Evolutionary conservation across 30 jellyfish, hydroid and myxozoan species (phyloP).

Genomic region (Phacellophora camtschatica): DNA sequence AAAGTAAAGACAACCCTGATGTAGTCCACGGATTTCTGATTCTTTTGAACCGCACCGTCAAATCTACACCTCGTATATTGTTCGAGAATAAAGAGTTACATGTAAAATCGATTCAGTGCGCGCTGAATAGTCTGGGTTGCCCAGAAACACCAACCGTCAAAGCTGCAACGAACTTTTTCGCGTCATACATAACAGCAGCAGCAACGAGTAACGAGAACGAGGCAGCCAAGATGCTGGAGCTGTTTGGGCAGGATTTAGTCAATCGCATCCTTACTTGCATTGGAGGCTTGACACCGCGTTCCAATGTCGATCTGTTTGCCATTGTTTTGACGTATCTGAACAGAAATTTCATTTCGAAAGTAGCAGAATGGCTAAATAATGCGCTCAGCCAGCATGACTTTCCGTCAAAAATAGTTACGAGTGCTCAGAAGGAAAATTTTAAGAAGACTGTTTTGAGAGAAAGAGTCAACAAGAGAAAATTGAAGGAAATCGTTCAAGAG

Average conservation of each 20-base stretch:
- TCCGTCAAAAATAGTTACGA: conserved; percentile 58
- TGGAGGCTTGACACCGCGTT: conserved; percentile 81
- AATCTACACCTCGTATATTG: conserved; percentile 63
- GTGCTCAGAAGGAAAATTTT: conserved; percentile 63
- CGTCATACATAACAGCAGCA: conserved; percentile 49
- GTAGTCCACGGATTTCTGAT: conserved; percentile 69
- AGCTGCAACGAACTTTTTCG: conserved; percentile 54
- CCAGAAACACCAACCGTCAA: conserved; percentile 87
- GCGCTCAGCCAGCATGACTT: conserved; percentile 52
- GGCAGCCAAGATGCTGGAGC: conserved; percentile 35
- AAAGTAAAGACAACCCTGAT: conserved; percentile 58
- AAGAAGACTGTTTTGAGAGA: conserved; percentile 63
- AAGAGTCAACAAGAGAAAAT: conserved; percentile 60
- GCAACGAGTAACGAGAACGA: conserved; percentile 5
- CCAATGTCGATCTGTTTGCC: conserved; percentile 62
- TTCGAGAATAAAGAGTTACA: conserved; percentile 41
- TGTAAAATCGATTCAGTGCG: conserved; percentile 24
- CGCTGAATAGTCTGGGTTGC: conserved; percentile 43
- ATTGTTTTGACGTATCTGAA: conserved; percentile 68
- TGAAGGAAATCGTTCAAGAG: conserved; percentile 72
- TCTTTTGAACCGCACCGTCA: conserved; percentile 58
- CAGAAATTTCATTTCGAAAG: conserved; percentile 29
- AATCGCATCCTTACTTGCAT: conserved; percentile 54
- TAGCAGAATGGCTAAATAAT: conserved; percentile 59
- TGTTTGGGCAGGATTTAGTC: conserved; percentile 71